Percentiles rank a stretch among this genome's conserved stretches.
Conservation (phyloP, 2,797 vertebrate genomes). For the Thalassophryne amazonica region DNA sequence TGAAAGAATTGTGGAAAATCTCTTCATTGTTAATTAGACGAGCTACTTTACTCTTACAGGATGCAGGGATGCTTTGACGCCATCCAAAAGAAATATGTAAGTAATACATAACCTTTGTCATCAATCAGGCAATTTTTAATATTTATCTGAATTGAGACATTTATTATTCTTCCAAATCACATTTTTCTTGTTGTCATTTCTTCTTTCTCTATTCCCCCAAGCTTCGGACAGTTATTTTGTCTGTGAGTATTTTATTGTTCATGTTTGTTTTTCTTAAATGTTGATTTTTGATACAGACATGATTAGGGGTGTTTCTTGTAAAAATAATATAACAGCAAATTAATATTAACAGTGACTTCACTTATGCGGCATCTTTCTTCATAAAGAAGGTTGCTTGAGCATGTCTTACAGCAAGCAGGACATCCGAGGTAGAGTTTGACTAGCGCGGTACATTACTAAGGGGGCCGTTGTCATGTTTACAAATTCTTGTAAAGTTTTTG, state of each 20-base stretch:
- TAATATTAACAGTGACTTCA: too few relatives aligned
- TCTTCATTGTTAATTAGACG: background rate
- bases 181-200: background rate
- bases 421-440: too few relatives aligned
- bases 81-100: constrained; percentile 94
- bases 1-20: background rate
- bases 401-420: too few relatives aligned
- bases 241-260: constrained; percentile 82
- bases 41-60: constrained; percentile 71
- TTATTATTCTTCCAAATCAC: too few relatives aligned
- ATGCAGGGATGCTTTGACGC: constrained; percentile 96
- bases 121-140: background rate
- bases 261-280: background rate
- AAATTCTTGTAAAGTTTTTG: too few relatives aligned
- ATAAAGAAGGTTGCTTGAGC: too few relatives aligned
- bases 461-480: too few relatives aligned
- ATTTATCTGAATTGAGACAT: background rate
- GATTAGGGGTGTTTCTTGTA: background rate
- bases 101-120: constrained; percentile 52
- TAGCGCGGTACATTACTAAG: too few relatives aligned
- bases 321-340: too few relatives aligned
- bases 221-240: constrained; percentile 87
- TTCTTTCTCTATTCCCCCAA: constrained; percentile 49
- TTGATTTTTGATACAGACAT: background rate
- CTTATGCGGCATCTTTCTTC: too few relatives aligned